Evolutionary conservation across 2,113 vertebrate genomes (phyloP), one percentile per base, ranked within the genome.

Genomic region (Hippocampus comes): DNA sequence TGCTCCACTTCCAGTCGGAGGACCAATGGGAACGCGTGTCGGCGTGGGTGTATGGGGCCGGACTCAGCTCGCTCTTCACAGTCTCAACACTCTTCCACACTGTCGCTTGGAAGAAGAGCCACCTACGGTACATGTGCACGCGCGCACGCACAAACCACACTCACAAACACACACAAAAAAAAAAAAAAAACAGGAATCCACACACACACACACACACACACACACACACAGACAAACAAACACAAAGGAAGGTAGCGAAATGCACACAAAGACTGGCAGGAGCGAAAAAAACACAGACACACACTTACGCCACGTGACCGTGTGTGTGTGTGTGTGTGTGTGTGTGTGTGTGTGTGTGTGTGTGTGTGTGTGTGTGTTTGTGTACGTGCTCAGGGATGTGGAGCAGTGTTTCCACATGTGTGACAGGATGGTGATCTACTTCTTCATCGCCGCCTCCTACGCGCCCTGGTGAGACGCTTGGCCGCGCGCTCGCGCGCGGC

Each of bases 351-450:
- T 75, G 20, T 77, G 51, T 68, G 41, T 30, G 27, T 30, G 48
- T 14, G 48, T 17, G 15, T 14, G 1, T 20, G 17, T 56, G n/a
- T 75, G 18, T 78, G 53, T 68, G 38, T 49, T 49, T 49, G 48
- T 15, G 48, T 17, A 0, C 85, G 34, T 82, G 61, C 74, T 66
- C 76, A 98, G 96, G 90, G 93, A 89, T 0, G 93, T 97, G 86
- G 97, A 97, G 80, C 95, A 95, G 53, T 96, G 95, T 78, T 93
- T 98, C 80, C 97, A 98, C 89, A 98, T 99, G 96, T 95, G 93
- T 2, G 97, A 98, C 90, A 91, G 96, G 78, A 96, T 99, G 94
- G 96, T 94, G 78, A 98, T 99, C 85, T 99, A 98, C 79, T 98
- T 98, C 94, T 98, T 99, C 93, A 99, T 98, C 0, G 96, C 96